These are phyloP conservation scores for Lichenostomus cassidix DNA, from an alignment of 2,113 vertebrate genomes.

Conservation along the genomic window DNA sequence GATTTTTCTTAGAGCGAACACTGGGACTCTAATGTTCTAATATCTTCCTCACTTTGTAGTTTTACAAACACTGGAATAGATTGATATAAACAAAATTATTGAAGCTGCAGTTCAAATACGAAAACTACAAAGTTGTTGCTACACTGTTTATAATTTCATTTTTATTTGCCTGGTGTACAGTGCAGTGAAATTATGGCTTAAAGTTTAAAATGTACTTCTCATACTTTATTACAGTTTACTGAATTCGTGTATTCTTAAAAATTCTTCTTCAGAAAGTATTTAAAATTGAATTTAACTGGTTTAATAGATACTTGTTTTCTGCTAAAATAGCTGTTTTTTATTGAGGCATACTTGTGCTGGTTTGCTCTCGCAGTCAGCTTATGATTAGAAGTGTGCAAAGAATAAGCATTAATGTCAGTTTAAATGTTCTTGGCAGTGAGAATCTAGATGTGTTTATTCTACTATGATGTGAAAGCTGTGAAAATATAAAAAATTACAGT, in stretches of 20 bases:
- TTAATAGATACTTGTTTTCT: not conserved
- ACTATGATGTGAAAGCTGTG: not conserved
- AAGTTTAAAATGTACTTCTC: not conserved
- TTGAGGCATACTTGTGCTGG: not conserved
- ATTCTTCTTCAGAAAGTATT: not conserved
- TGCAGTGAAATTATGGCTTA: not conserved
- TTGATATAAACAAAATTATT: not conserved
- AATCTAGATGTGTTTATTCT: not conserved
- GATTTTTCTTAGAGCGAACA: not conserved
- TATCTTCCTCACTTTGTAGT: not conserved
- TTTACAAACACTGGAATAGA: not conserved
- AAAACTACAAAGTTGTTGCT: not conserved
- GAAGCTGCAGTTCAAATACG: not conserved
- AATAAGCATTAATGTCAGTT: not conserved
- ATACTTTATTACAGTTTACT: not conserved
- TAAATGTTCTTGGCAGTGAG: not conserved
- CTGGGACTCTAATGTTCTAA: not conserved
- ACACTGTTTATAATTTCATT: not conserved
- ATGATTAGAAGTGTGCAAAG: not conserved
- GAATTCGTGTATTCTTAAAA: not conserved
- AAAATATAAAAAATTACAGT: not conserved
- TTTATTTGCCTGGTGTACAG: not conserved
- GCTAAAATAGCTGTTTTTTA: not conserved
- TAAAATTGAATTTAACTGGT: not conserved
- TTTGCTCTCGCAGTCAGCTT: not conserved